Evolutionary conservation across 2,113 vertebrate species (phyloP).

Genomic region (Nothocercus julius): DNA sequence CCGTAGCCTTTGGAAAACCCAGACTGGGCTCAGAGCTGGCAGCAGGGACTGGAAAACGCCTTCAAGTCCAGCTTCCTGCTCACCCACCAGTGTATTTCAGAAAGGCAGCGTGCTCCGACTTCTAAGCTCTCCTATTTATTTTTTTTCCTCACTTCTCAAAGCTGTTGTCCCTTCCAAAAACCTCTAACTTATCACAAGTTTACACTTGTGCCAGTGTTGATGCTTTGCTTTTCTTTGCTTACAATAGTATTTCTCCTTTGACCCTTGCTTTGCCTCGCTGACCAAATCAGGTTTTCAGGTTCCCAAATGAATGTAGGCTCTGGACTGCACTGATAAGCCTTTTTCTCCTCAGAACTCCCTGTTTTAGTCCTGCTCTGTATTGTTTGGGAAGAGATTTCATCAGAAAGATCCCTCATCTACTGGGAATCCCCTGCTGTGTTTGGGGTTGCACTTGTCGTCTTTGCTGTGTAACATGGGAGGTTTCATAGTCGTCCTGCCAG

Average conservation of each 20-base stretch:
- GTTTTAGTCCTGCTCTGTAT: rapidly evolving
- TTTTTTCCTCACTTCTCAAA: not conserved
- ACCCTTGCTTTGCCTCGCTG: not conserved
- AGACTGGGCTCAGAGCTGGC: not conserved
- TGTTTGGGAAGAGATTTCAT: not conserved
- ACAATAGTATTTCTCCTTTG: not conserved
- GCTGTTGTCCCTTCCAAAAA: not conserved
- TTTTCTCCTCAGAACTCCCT: not conserved
- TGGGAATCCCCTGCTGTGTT: not conserved
- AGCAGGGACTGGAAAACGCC: not conserved
- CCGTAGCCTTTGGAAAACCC: not conserved
- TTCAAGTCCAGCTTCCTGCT: not conserved
- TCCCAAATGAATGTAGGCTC: not conserved
- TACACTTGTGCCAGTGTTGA: rapidly evolving
- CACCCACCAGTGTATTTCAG: rapidly evolving
- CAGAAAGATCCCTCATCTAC: not conserved
- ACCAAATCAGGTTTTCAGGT: not conserved
- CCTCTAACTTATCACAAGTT: not conserved
- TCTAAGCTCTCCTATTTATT: not conserved
- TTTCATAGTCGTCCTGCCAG: not conserved
- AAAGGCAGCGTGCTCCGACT: rapidly evolving
- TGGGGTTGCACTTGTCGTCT: rapidly evolving
- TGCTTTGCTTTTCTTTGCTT: not conserved
- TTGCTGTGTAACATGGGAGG: not conserved
- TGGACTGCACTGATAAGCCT: not conserved